These are phyloP conservation scores for Habropoda laboriosa DNA, from an alignment of 1,140 invertebrate species.

Conservation along the genomic window DNA sequence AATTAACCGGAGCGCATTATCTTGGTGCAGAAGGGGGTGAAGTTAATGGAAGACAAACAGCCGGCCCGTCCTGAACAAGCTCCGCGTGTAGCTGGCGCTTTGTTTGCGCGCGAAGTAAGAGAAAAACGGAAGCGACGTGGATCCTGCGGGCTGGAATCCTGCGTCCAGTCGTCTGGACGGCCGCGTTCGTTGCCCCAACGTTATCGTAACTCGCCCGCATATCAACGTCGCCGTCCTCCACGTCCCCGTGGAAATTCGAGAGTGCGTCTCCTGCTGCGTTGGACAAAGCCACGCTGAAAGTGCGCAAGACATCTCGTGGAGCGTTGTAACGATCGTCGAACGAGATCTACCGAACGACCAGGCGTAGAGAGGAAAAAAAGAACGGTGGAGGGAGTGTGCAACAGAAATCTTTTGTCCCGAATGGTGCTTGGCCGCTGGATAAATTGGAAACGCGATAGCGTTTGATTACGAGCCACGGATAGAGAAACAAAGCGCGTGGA, in stretches of 20 bases:
- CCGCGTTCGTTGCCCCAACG: background rate
- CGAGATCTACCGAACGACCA: too few species aligned
- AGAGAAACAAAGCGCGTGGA: slow-evolving; percentile 7
- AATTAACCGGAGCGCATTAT: slow-evolving; percentile 44
- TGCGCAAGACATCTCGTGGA: background rate
- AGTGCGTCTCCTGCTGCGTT: background rate
- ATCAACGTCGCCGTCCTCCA: background rate
- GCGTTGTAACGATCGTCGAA: background rate
- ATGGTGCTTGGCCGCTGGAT: background rate
- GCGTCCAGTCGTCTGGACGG: slow-evolving; percentile 17
- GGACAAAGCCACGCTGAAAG: background rate
- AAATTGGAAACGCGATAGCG: slow-evolving; percentile 24
- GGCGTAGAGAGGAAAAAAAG: background rate
- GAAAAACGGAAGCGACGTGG: slow-evolving; percentile 13
- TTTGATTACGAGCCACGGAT: background rate
- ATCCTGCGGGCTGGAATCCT: background rate
- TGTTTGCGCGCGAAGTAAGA: slow-evolving; percentile 34
- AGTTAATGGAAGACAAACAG: slow-evolving; percentile 46
- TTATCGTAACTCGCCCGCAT: slow-evolving; percentile 50
- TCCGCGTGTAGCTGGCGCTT: slow-evolving; percentile 4
- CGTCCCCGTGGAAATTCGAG: slow-evolving; percentile 2
- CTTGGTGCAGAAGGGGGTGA: background rate
- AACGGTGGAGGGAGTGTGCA: too few species aligned
- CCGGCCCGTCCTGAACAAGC: background rate
- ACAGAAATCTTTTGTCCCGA: slow-evolving; percentile 7